Evolutionary conservation across 2,113 vertebrate genomes (phyloP).

Genomic region (Gasterosteus aculeatus): DNA sequence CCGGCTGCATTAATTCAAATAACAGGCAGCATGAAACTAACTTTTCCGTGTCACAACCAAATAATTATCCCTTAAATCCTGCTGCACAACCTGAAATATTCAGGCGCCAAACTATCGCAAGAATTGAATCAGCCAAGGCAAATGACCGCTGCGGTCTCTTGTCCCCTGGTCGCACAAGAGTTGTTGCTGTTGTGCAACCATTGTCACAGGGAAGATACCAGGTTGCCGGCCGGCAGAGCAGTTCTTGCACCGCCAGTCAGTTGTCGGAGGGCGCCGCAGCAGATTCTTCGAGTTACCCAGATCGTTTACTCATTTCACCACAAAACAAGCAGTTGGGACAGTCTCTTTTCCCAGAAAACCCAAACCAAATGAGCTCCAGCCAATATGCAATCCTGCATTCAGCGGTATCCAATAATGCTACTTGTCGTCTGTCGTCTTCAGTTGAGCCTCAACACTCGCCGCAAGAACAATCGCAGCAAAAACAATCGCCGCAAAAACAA

Average conservation of each 20-base stretch:
- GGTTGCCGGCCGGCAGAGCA: not conserved
- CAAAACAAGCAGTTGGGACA: not conserved
- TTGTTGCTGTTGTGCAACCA: constrained; percentile 71
- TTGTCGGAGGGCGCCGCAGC: not conserved
- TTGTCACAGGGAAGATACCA: constrained; percentile 35
- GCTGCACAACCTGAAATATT: not conserved
- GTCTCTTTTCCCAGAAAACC: not conserved
- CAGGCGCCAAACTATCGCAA: not conserved
- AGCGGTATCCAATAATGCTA: not conserved
- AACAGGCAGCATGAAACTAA: not conserved
- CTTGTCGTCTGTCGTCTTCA: not conserved
- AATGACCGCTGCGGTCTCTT: constrained; percentile 2
- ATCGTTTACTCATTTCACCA: not conserved
- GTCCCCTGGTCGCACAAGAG: constrained; percentile 30
- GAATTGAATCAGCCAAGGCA: not conserved
- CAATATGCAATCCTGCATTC: not conserved
- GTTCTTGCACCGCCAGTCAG: not conserved
- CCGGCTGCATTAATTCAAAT: not conserved
- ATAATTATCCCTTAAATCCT: not conserved
- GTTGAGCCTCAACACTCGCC: not conserved
- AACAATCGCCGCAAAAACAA: too few species aligned
- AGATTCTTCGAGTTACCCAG: not conserved
- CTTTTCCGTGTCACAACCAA: not conserved
- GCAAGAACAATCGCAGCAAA: too few species aligned
- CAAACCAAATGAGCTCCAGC: not conserved